Base-by-base conservation (phyloP, 2,113 vertebrate species). In the Capricornis sumatraensis region DNA sequence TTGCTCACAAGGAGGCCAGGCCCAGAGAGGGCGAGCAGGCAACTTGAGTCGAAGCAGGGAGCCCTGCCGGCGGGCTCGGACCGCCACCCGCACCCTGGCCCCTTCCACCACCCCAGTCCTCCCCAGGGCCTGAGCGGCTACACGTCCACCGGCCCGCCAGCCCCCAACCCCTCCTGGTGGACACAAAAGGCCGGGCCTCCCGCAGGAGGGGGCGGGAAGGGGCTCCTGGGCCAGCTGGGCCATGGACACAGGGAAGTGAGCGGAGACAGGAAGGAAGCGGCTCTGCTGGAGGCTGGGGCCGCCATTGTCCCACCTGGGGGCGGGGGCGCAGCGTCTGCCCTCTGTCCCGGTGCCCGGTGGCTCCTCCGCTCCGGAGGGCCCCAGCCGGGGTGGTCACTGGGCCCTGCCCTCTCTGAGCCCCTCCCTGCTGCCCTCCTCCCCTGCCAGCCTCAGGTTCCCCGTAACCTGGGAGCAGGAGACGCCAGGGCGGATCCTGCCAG, bases 301-400 rank as follows among this genome's bases (percentile, higher is more conserved):
- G 0, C 81, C 97, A 92, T 92, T 98, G 97, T 97, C 79, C 71
- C 96, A 94, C 98, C 97, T 96, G 95, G 92, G 89, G 87, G 53
- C 0, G 43, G 83, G 64, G 86, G 81, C 36, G 3, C 91, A 14
- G 2, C 3, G 3, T 8, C 79, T n/a, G 52, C 64, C 36, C 40
- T 23, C 58, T n/a, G 19, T 30, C 86, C 78, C 12, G 87, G 78
- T 45, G 7, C 83, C 23, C 4, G 1, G 50, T n/a, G 45, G 84
- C 89, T 40, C 43, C 55, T 67, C 19, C 2, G 30, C 33, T 23
- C 50, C 17, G 33, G 13, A 21, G 86, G 19, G 36, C 28, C 82
- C 57, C 19, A 5, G n/a, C 64, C 30, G 15, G n/a, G 19, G 67
- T 23, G 36, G n/a, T 53, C 0, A 0, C 21, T 10, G 55, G 55